phyloP scores from a whole-genome alignment of 1,140 invertebrate species.

The Pogonognathellus flavescens region DNA sequence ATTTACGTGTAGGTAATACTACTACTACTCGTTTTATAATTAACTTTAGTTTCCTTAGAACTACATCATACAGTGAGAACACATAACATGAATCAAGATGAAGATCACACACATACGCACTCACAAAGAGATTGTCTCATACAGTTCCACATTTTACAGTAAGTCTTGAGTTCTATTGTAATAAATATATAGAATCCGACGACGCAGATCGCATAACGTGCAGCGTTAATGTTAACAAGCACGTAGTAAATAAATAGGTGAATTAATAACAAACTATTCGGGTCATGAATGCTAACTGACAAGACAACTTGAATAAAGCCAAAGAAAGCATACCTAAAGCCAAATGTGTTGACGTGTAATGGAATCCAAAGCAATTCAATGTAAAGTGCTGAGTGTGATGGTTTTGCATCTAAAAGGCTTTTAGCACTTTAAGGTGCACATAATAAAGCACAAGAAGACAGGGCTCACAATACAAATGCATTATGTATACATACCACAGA shows the following conservation, averaged over 20 bases:
- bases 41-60: no score
- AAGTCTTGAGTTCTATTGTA: no score
- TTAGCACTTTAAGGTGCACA: not conserved
- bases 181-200: not conserved
- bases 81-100: no score
- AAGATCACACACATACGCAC: no score
- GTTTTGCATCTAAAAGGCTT: not conserved
- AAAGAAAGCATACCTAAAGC: constrained; percentile 43
- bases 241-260: constrained; percentile 25
- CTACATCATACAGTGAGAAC: no score
- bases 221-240: not conserved
- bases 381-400: not conserved
- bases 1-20: no score
- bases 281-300: constrained; percentile 44
- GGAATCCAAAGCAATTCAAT: constrained; percentile 22
- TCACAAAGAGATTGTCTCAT: no score
- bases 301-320: constrained; percentile 19
- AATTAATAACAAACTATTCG: constrained; percentile 48
- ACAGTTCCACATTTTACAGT: no score
- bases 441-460: not conserved
- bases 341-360: constrained; percentile 33
- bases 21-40: no score
- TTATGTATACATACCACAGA: not conserved
- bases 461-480: not conserved
- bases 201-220: no score